Percentiles rank a stretch among this genome's conserved stretches.
Evolutionary conservation across 2,113 vertebrate species (phyloP).

Genomic region (Heterotilapia buettikoferi): DNA sequence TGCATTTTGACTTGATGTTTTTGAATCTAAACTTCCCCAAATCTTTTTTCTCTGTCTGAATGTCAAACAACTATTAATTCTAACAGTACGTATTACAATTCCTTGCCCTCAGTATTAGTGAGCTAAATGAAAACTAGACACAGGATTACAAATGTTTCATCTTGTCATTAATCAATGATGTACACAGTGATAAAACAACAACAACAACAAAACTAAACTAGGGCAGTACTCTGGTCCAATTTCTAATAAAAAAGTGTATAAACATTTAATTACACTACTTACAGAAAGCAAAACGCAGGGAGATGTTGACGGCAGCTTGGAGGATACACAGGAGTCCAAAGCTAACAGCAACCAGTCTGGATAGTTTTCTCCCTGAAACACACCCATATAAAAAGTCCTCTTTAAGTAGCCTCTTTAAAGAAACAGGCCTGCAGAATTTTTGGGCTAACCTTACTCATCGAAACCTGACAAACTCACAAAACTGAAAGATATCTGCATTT

Average conservation of each 20-base stretch:
- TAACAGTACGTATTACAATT: not conserved
- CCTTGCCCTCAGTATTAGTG: not conserved
- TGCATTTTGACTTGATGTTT: not conserved
- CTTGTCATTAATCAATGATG: not conserved
- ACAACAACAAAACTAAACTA: not conserved
- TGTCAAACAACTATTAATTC: not conserved
- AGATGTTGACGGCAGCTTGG: conserved; percentile 35
- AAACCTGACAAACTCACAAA: not conserved
- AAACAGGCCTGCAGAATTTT: not conserved
- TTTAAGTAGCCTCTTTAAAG: not conserved
- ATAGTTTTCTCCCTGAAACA: not conserved
- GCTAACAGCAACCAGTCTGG: conserved; percentile 2
- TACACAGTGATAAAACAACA: not conserved
- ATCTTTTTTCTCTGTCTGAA: not conserved
- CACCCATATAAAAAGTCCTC: not conserved
- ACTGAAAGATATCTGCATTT: not conserved
- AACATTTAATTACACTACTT: not conserved
- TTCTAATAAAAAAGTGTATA: not conserved
- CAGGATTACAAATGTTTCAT: not conserved
- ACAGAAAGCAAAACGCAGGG: conserved; percentile 9
- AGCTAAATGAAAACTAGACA: not conserved
- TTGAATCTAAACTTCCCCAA: not conserved
- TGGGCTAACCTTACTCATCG: not conserved
- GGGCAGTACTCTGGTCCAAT: not conserved
- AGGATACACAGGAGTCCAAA: conserved; percentile 46